Percentiles rank a stretch among this genome's conserved stretches.
Evolutionary conservation across 2,797 vertebrate genomes (phyloP).

Genomic region (Pelochelys cantorii): DNA sequence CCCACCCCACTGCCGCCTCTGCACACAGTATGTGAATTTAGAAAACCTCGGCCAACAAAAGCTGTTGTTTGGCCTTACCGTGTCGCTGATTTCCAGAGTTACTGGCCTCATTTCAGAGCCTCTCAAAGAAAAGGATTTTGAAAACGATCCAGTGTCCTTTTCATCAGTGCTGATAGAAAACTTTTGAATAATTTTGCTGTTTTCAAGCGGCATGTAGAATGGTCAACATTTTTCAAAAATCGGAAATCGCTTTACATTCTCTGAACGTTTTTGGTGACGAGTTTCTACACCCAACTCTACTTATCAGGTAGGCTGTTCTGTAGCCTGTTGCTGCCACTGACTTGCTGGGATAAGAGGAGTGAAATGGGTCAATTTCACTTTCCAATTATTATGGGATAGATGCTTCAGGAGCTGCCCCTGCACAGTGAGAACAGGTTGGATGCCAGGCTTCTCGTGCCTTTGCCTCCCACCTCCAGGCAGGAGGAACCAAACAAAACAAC

Average conservation of each 20-base stretch:
- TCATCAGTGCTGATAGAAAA: constrained; percentile 64
- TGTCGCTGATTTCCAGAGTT: constrained; percentile 67
- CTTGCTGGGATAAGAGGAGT: neutral
- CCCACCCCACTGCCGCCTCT: constrained; percentile 72
- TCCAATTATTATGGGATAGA: neutral
- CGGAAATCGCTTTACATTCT: neutral
- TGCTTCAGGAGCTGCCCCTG: neutral
- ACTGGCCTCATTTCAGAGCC: constrained; percentile 53
- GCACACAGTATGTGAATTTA: constrained; percentile 77
- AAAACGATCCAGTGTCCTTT: constrained; percentile 64
- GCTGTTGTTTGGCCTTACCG: constrained; percentile 75
- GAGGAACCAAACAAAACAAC: no score
- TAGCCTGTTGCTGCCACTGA: neutral
- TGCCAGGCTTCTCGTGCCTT: no score
- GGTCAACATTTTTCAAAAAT: neutral
- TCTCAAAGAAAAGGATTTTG: constrained; percentile 71
- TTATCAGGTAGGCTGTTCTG: neutral
- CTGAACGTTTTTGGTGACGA: neutral
- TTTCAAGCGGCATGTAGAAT: constrained; percentile 4
- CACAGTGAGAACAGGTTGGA: neutral
- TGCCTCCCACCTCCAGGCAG: no score
- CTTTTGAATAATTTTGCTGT: constrained; percentile 36
- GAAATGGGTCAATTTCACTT: constrained; percentile 2
- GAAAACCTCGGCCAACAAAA: constrained; percentile 74
- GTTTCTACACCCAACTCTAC: neutral